Conservation (phyloP, 2,888 invertebrate genomes). For the Auanema freiburgensis region DNA sequence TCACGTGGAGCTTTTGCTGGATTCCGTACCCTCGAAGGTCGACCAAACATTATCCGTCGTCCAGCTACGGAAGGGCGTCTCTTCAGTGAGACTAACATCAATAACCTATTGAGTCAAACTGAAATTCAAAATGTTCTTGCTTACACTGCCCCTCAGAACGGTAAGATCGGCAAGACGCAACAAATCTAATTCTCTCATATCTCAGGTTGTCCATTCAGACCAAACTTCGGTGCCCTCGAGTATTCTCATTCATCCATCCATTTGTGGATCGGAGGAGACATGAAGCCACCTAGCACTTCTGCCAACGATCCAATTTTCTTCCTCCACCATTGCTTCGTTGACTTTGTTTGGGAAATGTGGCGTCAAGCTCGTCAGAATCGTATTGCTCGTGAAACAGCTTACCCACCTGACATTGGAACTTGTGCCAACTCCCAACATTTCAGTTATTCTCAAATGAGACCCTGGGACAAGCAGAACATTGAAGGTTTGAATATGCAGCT, state of each 20-base stretch:
- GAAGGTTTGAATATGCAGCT: constrained; percentile 39
- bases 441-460: constrained; percentile 59
- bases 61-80: constrained; percentile 51
- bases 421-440: constrained; percentile 63
- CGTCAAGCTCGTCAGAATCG: constrained; percentile 55
- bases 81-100: constrained; percentile 55
- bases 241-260: constrained; percentile 61
- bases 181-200: neutral
- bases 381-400: constrained; percentile 53
- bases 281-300: constrained; percentile 57
- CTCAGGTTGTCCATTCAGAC: constrained; percentile 56
- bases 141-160: constrained; percentile 55
- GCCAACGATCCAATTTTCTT: constrained; percentile 59
- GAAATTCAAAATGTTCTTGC: constrained; percentile 59
- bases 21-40: constrained; percentile 57
- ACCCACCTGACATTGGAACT: constrained; percentile 56
- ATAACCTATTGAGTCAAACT: constrained; percentile 53
- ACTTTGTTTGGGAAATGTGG: constrained; percentile 61
- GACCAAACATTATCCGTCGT: constrained; percentile 46
- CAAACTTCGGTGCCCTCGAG: constrained; percentile 62
- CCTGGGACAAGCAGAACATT: constrained; percentile 60
- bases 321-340: constrained; percentile 61
- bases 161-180: constrained; percentile 9
- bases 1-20: constrained; percentile 53
- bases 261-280: constrained; percentile 62